Percentiles rank a stretch among this genome's conserved stretches.
Conservation (phyloP, 2,888 invertebrate species). For the Cheiracanthium punctorium region DNA sequence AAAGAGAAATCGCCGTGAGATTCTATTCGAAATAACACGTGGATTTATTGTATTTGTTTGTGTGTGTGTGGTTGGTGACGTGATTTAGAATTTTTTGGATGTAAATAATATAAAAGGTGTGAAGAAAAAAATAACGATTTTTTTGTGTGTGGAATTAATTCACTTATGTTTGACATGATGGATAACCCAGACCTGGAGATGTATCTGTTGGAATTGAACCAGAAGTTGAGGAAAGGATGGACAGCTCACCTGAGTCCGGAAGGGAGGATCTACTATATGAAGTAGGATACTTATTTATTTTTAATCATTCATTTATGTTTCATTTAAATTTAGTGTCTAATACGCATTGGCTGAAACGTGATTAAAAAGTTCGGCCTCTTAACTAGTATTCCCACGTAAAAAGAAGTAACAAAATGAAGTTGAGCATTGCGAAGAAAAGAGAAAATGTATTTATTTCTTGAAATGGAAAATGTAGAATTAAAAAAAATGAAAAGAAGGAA, state of each 20-base stretch:
- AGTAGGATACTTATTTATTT: constrained; percentile 80
- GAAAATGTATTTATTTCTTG: no score
- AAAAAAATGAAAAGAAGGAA: no score
- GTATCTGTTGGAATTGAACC: constrained; percentile 53
- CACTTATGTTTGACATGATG: neutral
- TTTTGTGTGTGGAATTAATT: neutral
- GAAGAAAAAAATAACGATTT: neutral
- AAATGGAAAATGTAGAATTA: no score
- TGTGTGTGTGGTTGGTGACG: neutral
- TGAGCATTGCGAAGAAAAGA: no score
- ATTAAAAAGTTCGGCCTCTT: no score
- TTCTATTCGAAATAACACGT: neutral
- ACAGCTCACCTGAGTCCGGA: constrained; percentile 86
- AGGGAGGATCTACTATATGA: constrained; percentile 91
- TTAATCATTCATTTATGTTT: no score
- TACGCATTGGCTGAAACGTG: no score
- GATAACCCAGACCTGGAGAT: constrained; percentile 19
- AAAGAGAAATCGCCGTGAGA: neutral
- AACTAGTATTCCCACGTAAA: no score
- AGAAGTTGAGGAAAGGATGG: constrained; percentile 83
- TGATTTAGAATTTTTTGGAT: neutral
- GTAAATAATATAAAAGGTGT: neutral
- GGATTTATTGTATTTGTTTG: neutral
- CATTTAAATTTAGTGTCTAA: no score
- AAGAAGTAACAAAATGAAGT: no score